Base-by-base conservation (phyloP, 2,888 invertebrate genomes). In the Chalcis sispes region DNA sequence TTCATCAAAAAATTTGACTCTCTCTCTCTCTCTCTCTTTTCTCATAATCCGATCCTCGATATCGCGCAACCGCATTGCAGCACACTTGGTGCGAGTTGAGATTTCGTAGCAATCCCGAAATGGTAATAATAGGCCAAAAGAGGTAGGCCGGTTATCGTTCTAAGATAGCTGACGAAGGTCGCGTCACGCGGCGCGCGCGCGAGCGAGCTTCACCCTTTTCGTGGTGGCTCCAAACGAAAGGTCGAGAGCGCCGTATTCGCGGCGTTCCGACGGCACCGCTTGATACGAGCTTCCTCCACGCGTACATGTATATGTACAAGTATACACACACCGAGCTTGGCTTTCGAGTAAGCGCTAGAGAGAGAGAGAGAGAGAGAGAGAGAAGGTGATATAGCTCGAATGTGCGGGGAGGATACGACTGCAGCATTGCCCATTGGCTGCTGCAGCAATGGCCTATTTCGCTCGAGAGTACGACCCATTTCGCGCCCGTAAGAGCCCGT, bases 371-470 rank as follows among this genome's bases (percentile, higher is more conserved):
- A n/a, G n/a, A n/a, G n/a, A n/a, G n/a, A n/a, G n/a, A n/a, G n/a
- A n/a, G n/a, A n/a, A n/a, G n/a, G n/a, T n/a, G n/a, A 75, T 69
- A 74, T 77, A 75, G 72, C 72, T 75, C 78, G 36, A 18, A 25
- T 15, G 42, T 29, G 72, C n/a, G n/a, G n/a, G n/a, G n/a, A n/a
- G 59, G 65, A 77, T 80, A 80, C 80, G 80, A 80, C 80, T 81
- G 79, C 85, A 84, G 80, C 85, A 85, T 84, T 83, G 83, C 83
- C 85, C 84, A 84, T 86, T 85, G 85, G 82, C 80, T 83, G 83
- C 82, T 85, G 82, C 83, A 82, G 85, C 82, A 84, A 85, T 85
- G 84, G 85, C 83, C 85, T 85, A 85, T 85, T 85, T 83, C 82
- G 81, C 82, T 84, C 81, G 82, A 84, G 85, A 83, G 83, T 83